phyloP scores from a whole-genome alignment of 2,113 vertebrate species.

The Danio rerio region DNA sequence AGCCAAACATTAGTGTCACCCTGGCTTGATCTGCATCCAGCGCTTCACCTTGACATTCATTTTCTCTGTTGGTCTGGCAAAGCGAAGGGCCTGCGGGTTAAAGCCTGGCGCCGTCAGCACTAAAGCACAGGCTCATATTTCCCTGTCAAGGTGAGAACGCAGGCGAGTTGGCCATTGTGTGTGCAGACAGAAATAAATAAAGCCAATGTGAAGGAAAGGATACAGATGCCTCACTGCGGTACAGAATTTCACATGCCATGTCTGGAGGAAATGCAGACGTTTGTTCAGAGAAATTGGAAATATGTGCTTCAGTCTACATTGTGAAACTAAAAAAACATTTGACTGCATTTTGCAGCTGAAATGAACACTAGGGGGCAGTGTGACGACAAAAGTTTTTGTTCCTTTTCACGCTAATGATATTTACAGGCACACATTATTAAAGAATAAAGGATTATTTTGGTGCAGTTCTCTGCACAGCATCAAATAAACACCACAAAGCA shows the following conservation, averaged over 20 bases:
- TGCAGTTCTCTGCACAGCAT: no score
- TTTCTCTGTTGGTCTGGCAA: slow-evolving; percentile 31
- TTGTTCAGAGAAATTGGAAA: not conserved
- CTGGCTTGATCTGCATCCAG: not conserved
- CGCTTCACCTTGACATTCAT: slow-evolving; percentile 44
- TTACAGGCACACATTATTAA: no score
- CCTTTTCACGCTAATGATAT: no score
- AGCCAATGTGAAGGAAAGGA: slow-evolving; percentile 7
- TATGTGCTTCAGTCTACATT: not conserved
- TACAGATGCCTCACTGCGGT: not conserved
- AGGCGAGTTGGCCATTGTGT: slow-evolving; percentile 30
- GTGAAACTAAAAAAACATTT: no score
- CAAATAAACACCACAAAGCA: no score
- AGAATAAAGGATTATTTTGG: no score
- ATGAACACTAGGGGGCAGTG: no score
- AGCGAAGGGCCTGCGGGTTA: slow-evolving; percentile 31
- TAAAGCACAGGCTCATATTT: slow-evolving; percentile 42
- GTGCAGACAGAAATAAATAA: slow-evolving; percentile 36
- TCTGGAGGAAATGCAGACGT: no score
- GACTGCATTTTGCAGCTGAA: no score
- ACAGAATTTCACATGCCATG: no score
- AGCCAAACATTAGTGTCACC: not conserved
- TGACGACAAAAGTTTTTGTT: no score
- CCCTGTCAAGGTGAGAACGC: slow-evolving; percentile 43
- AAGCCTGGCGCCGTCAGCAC: slow-evolving; percentile 44